Evolutionary conservation across 2,797 vertebrate genomes (phyloP).

Genomic region (Xenopus petersii): DNA sequence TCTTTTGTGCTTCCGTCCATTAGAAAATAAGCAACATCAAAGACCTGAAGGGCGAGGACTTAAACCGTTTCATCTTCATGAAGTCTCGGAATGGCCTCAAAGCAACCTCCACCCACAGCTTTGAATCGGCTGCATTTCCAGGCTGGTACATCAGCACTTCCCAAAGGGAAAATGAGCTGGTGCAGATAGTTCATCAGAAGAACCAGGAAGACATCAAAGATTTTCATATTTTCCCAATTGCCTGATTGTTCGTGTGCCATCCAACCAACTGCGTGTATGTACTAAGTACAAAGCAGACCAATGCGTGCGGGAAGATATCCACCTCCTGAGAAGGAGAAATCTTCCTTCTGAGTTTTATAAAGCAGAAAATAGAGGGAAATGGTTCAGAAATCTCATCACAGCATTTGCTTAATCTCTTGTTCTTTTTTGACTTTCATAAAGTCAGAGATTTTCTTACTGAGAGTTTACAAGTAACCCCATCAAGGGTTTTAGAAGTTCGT

Average conservation of each 20-base stretch:
- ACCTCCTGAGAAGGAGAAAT: too few species aligned
- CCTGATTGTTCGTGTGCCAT: neutral
- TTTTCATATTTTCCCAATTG: neutral
- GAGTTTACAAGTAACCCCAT: neutral
- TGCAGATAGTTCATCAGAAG: neutral
- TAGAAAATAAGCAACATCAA: slow-evolving; percentile 26
- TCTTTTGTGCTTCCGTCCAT: neutral
- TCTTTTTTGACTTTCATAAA: slow-evolving; percentile 18
- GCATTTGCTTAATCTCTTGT: neutral
- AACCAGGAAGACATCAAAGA: slow-evolving; percentile 1
- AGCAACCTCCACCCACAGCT: neutral
- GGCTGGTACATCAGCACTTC: slow-evolving; percentile 43
- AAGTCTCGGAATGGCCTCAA: neutral
- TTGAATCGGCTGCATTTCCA: slow-evolving; percentile 16
- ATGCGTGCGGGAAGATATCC: neutral
- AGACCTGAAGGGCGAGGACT: neutral
- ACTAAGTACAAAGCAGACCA: slow-evolving; percentile 14
- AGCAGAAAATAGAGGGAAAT: neutral
- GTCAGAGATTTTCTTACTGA: slow-evolving; percentile 10
- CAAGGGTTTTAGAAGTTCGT: neutral
- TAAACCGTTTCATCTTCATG: slow-evolving; percentile 29
- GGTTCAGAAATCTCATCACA: neutral
- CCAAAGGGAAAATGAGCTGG: neutral
- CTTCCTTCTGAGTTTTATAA: too few species aligned
- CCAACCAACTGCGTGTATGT: slow-evolving; percentile 16